These are phyloP conservation scores for Danio rerio DNA, from an alignment of 2,113 vertebrate genomes.

Conservation along the genomic window GRCz12tu NC_133180.1:53026001-53026500, in stretches of 20 bases:
- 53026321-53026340: constrained; percentile 27
- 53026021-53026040: too few relatives aligned
- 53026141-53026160: neutral
- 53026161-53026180: neutral
- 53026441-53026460: neutral
- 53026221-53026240: constrained; percentile 51
- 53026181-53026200: neutral
- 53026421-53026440: neutral
- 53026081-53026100: too few relatives aligned
- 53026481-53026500: neutral
- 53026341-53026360: constrained; percentile 2
- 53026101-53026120: too few relatives aligned
- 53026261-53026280: constrained; percentile 68
- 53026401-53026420: neutral
- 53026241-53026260: constrained; percentile 44
- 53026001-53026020: too few relatives aligned
- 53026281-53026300: constrained; percentile 56
- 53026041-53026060: too few relatives aligned
- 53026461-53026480: neutral
- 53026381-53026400: constrained; percentile 28
- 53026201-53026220: constrained; percentile 25
- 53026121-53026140: neutral
- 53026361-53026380: neutral
- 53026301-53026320: constrained; percentile 22
- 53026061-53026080: too few relatives aligned